Base-by-base conservation (phyloP, 2,888 invertebrate genomes). In the Drosophila maculinotata region DNA sequence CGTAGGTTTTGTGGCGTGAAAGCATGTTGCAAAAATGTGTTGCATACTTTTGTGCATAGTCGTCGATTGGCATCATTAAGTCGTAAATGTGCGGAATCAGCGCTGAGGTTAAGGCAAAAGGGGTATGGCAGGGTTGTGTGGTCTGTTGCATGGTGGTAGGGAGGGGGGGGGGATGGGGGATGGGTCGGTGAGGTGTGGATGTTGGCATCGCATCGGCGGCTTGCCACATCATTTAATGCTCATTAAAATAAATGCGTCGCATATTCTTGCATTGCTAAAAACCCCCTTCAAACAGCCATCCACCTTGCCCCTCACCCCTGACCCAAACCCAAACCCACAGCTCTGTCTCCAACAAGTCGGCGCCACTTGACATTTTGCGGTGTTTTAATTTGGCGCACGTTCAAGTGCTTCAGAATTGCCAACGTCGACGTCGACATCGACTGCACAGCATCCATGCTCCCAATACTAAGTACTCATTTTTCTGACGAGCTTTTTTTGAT, bases 171-270 rank as follows among this genome's bases (percentile, higher is more conserved):
- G 6, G 12, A 0, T 1, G 9, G 1, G 6, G 9, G 14, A 1
- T 12, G 5, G 36, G n/a, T n/a, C n/a, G 2, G 4, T 8, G 10
- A 6, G 9, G 10, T 23, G 48, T 36, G 25, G 1, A 12, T 20
- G 17, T 15, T 6, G 5, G 31, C 42, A 51, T 8, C 9, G 33
- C 38, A 41, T 48, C 65, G 68, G 69, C 41, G 73, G 71, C 75
- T 75, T 78, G 80, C 80, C 80, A 80, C 80, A 81, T 83, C 84
- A 81, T 83, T 81, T 80, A 83, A 78, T 76, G 84, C 81, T 81
- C 84, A 81, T 81, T 81, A 80, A 81, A 83, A 81, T 78, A 81
- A 80, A 83, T 76, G 76, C 80, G 63, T 66, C 47, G 73, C 64
- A 54, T 64, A 68, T 69, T 53, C 74, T 70, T 58, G 38, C 56